phyloP scores from a whole-genome alignment of 1,140 invertebrate genomes.

The Platyura marginata region DNA sequence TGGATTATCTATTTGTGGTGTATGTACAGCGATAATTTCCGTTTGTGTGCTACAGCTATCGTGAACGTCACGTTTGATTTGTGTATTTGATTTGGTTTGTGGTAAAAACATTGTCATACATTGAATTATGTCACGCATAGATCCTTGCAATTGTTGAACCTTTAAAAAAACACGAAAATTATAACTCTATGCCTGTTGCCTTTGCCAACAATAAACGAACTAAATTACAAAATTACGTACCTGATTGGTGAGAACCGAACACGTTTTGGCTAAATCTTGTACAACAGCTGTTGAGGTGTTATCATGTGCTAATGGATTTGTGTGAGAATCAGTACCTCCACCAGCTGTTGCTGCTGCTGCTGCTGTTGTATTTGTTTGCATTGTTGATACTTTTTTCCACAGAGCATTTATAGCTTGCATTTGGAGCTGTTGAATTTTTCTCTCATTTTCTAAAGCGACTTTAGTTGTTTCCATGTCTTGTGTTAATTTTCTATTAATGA shows the following conservation, averaged over 20 bases:
- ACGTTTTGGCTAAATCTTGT: slow-evolving; percentile 29
- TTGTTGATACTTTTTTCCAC: slow-evolving; percentile 69
- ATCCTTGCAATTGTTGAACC: slow-evolving; percentile 55
- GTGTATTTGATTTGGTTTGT: slow-evolving; percentile 27
- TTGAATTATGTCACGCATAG: slow-evolving; percentile 53
- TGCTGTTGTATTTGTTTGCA: slow-evolving; percentile 26
- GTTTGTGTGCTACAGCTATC: slow-evolving; percentile 52
- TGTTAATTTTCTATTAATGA: slow-evolving; percentile 40
- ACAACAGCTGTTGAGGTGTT: slow-evolving; percentile 21
- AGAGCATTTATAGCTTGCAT: slow-evolving; percentile 78
- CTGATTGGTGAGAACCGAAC: slow-evolving; percentile 27
- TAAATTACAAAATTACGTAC: too few relatives aligned
- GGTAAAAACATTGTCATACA: slow-evolving; percentile 36
- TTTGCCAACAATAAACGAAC: too few relatives aligned
- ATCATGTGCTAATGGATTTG: too few relatives aligned
- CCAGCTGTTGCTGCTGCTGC: slow-evolving; percentile 4
- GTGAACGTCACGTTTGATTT: slow-evolving; percentile 18
- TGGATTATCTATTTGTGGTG: slow-evolving; percentile 35
- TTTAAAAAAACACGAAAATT: slow-evolving; percentile 12
- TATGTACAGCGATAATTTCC: slow-evolving; percentile 54
- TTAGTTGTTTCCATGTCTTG: slow-evolving; percentile 66
- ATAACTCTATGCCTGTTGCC: too few relatives aligned
- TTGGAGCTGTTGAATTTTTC: slow-evolving; percentile 68
- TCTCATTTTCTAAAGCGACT: slow-evolving; percentile 63
- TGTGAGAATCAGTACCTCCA: neutral